Conservation (phyloP, 2,888 invertebrate species). For the Amblyjoppa proteus region DNA sequence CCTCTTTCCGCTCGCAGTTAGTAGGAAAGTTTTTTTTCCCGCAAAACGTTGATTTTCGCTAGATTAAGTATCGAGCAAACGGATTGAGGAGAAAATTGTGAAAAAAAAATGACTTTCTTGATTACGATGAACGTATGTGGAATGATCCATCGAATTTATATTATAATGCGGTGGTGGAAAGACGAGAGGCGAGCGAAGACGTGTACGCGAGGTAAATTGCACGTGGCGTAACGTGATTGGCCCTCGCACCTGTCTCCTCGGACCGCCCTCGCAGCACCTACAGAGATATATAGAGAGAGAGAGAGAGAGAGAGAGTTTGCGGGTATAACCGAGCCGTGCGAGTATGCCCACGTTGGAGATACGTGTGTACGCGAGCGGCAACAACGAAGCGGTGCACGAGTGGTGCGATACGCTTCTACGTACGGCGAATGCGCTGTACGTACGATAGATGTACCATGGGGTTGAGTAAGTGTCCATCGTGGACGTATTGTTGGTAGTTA, state of each 20-base stretch:
- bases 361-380: conserved; percentile 70
- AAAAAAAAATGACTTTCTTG: too few relatives aligned
- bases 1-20: too few relatives aligned
- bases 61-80: too few relatives aligned
- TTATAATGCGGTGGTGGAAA: conserved; percentile 61
- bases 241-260: conserved; percentile 81
- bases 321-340: conserved; percentile 47
- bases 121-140: background rate
- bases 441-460: background rate
- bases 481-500: background rate
- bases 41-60: too few relatives aligned
- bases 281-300: conserved; percentile 60
- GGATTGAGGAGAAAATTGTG: too few relatives aligned
- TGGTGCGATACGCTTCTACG: conserved; percentile 18
- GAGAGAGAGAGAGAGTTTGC: conserved; percentile 50
- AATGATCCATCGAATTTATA: background rate
- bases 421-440: background rate
- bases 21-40: too few relatives aligned
- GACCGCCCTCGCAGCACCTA: conserved; percentile 79
- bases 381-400: conserved; percentile 46
- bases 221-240: conserved; percentile 82
- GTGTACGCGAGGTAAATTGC: conserved; percentile 77
- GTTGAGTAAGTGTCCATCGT: background rate
- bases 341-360: conserved; percentile 22
- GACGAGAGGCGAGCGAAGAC: conserved; percentile 69